Percentiles rank a stretch among this genome's conserved stretches.
phyloP scores from a whole-genome alignment of 2,113 vertebrate species.

The Pantherophis guttatus region DNA sequence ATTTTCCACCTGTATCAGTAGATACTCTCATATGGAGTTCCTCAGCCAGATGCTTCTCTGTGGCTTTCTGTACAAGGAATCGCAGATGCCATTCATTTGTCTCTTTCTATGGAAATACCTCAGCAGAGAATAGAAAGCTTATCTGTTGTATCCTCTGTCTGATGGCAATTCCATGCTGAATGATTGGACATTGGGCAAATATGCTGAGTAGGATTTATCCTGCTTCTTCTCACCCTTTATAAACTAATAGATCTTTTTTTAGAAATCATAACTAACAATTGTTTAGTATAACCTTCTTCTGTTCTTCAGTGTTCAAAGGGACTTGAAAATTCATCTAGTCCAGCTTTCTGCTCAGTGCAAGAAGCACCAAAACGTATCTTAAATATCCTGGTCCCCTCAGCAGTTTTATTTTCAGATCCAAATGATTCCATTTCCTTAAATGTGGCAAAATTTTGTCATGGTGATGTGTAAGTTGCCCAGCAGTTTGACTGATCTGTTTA shows the following conservation, averaged over 20 bases:
- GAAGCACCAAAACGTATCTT: neutral
- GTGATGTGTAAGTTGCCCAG: neutral
- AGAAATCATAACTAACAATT: neutral
- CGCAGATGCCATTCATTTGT: neutral
- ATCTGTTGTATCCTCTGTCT: neutral
- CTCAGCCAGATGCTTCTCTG: neutral
- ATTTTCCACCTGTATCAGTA: neutral
- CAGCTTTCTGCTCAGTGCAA: neutral
- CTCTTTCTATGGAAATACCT: neutral
- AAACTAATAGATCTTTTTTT: neutral
- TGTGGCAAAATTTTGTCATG: neutral
- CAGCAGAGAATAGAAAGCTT: neutral
- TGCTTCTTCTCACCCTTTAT: neutral
- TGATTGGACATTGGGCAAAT: neutral
- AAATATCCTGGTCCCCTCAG: neutral
- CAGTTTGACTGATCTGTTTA: neutral
- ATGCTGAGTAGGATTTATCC: neutral
- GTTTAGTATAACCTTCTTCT: neutral
- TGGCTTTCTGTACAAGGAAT: neutral
- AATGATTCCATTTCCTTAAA: neutral
- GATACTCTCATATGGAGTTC: neutral
- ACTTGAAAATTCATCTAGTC: neutral
- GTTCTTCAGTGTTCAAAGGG: neutral
- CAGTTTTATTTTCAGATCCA: neutral
- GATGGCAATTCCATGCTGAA: neutral